A percentile compares a stretch with the other conserved stretches of the same genome.
These are phyloP conservation scores for Chiropotes sagulatus DNA, from an alignment of 2,797 vertebrate species.

Conservation along the genomic window DNA sequence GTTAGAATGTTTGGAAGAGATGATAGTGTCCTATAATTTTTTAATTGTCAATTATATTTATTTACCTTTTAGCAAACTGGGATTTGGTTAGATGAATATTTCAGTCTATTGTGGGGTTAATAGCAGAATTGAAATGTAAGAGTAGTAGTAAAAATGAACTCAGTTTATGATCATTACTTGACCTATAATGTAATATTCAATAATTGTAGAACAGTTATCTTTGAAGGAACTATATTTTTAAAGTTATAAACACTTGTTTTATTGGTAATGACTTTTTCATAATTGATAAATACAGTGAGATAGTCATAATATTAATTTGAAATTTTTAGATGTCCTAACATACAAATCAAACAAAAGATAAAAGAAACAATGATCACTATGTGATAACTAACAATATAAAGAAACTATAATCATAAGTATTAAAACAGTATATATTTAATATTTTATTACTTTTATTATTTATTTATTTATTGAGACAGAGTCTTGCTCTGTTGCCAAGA, in stretches of 20 bases:
- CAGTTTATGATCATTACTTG: not conserved
- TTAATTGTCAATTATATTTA: slow-evolving; percentile 61
- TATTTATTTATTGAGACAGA: not conserved
- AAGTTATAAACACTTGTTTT: slow-evolving; percentile 29
- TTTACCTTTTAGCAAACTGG: slow-evolving; percentile 27
- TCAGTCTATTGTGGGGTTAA: not conserved
- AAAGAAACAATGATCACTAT: not conserved
- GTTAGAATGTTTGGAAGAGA: slow-evolving; percentile 74
- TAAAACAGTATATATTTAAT: not conserved
- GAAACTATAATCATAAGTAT: not conserved
- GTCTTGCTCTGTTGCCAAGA: not conserved
- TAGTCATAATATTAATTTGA: not conserved
- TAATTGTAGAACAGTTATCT: not conserved
- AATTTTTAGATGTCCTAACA: not conserved
- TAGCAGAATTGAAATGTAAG: not conserved
- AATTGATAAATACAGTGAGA: slow-evolving; percentile 7
- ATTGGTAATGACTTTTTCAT: slow-evolving; percentile 5
- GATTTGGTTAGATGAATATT: slow-evolving; percentile 21
- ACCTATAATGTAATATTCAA: not conserved
- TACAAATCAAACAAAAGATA: not conserved
- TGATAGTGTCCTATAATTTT: slow-evolving; percentile 62
- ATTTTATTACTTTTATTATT: not conserved
- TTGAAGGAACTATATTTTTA: slow-evolving; percentile 5
- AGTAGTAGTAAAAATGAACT: not conserved
- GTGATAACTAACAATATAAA: not conserved